A percentile compares a stretch with the other conserved stretches of the same genome.
These are phyloP conservation scores for Muntiacus reevesi DNA, from an alignment of 2,113 vertebrate genomes.

Conservation along the genomic window DNA sequence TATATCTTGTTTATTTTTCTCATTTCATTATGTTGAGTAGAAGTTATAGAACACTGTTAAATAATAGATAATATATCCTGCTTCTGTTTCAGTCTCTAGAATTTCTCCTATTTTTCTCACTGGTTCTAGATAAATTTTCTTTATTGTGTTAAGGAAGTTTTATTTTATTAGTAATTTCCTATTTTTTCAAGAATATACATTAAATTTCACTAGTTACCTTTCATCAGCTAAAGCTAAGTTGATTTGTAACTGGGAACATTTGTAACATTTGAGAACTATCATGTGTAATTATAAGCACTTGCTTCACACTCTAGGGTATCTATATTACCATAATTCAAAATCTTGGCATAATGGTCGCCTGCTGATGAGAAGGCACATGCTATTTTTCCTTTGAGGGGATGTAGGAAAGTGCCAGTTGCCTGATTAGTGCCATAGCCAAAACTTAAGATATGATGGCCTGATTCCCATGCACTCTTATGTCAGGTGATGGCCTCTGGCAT, in stretches of 20 bases:
- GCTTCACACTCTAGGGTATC: neutral
- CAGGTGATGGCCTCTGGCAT: neutral
- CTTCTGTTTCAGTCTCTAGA: neutral
- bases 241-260: neutral
- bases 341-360: neutral
- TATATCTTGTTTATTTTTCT: neutral
- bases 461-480: neutral
- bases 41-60: neutral
- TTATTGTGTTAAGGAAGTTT: neutral
- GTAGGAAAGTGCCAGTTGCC: neutral
- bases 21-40: neutral
- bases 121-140: neutral
- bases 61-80: neutral
- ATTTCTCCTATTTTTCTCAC: neutral
- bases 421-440: neutral
- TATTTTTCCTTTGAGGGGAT: neutral
- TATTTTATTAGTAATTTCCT: neutral
- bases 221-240: neutral
- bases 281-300: neutral
- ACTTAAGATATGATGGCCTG: neutral
- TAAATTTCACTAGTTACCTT: neutral
- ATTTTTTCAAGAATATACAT: neutral
- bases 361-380: neutral
- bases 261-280: neutral
- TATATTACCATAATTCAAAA: neutral